Conservation (phyloP, 2,113 vertebrate species). For the Daboia siamensis region DNA sequence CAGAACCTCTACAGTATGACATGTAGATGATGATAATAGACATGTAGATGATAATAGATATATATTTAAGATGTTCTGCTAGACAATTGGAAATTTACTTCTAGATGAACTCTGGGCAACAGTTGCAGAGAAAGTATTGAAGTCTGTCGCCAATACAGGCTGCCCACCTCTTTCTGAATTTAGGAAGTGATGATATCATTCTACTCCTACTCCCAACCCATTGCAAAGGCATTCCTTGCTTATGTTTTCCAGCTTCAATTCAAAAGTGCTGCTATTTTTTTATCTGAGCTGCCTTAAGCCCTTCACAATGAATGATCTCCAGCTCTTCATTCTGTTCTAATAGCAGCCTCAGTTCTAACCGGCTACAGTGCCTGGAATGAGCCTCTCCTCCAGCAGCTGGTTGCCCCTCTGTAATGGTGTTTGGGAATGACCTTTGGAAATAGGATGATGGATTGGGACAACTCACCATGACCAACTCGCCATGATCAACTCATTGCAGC, state of each 20-base stretch:
- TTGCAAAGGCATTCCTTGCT: neutral
- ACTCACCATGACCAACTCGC: neutral
- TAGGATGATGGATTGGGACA: neutral
- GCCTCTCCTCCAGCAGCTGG: neutral
- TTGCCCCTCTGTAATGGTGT: neutral
- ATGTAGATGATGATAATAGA: no score
- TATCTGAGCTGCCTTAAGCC: neutral
- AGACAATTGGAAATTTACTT: neutral
- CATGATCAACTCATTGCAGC: neutral
- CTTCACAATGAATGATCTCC: neutral
- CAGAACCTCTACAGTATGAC: no score
- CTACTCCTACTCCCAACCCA: neutral
- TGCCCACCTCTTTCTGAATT: neutral
- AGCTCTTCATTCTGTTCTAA: neutral
- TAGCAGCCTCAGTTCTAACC: neutral
- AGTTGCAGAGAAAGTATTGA: neutral
- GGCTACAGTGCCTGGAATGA: neutral
- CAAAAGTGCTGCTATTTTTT: neutral
- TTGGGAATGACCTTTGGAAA: neutral
- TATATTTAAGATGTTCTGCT: neutral
- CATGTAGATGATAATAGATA: no score
- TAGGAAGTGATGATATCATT: neutral
- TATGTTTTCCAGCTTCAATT: neutral
- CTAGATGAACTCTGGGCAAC: neutral
- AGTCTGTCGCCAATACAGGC: neutral